Base-by-base conservation (phyloP, 2,888 invertebrate species). In the Pristionchus arcanus region DNA sequence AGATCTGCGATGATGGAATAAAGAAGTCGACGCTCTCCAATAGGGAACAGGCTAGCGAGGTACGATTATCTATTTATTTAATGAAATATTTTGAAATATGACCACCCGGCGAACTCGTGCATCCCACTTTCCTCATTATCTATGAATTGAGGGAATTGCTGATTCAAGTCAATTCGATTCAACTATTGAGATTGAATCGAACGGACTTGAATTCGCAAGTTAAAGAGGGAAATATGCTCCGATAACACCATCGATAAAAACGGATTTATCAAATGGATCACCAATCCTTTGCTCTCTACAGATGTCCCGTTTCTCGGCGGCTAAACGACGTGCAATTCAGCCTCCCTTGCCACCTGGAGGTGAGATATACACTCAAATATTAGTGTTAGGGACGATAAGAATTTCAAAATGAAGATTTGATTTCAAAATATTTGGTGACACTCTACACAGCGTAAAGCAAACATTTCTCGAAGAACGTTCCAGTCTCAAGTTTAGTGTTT, bases 1-100 rank as follows among this genome's bases (percentile, higher is more conserved):
- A 87, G 87, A n/a, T 87, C 42, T 87, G 87, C 49, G n/a, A 28
- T 3, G 87, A 87, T 21, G 87, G 87, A 42, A 68, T 87, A 13
- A 37, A 11, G 42, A n/a, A 49, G n/a, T 87, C 87, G 68, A 87
- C 87, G 87, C 49, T 87, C 1, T 15, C 66, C 19, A 21, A 11
- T 25, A 63, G 49, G 63, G 87, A 87, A 21, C 68, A n/a, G 37
- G 25, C 66, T 11, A 87, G 87, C 19, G 87, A 87, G 87, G 87
- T 87, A 5, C 0, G 66, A n/a, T 42, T n/a, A 28, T 11, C 19
- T 37, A 11, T 11, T 53, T 42, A 11, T 81, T 53, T 0, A 7
- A 13, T 5, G 2, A 49, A n/a, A 42, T 37, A 42, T 42, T 37
- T 16, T 31, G 11, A 31, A 16, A 53, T 9, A 25, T 42, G 13